Evolutionary conservation across 2,113 vertebrate species (phyloP), one percentile per base, ranked within the genome.

Genomic region (Syngnathus scovelli): DNA sequence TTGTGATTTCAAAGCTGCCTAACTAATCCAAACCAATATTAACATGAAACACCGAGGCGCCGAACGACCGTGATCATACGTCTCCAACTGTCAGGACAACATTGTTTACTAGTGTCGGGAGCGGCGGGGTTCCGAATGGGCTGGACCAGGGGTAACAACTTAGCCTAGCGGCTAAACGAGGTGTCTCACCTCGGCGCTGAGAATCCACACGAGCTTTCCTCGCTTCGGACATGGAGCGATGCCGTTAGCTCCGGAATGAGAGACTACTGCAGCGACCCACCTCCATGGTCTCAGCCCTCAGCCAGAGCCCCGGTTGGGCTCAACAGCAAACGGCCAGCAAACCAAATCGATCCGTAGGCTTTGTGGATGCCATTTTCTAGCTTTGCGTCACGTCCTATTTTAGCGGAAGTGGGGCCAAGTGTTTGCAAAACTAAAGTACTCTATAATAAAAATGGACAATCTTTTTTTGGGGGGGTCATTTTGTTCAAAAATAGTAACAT

Each of bases 131-230:
- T 6, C 19, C 1, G 64, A 63, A 67, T 58, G 33, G 64, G 41
- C 75, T 56, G 21, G 46, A 18, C 62, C 56, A 38, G 44, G 68
- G 61, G 33, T 1, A 70, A 38, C 71, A 65, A 72, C 67, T 70
- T 84, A 83, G 82, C 83, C 71, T 74, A 80, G 83, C 78, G 1
- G 82, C 75, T 72, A 66, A 69, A 23, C 52, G 66, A 70, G 66
- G 65, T 78, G 80, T 64, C 88, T 89, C 89, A 92, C 90, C 91
- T 91, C 90, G 88, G 88, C 89, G 86, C 75, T 86, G 89, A 83
- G 85, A 87, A 86, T 89, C 88, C 85, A 85, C 90, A 85, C 89
- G 90, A 64, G 87, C 89, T 87, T 89, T 85, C 87, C 90, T 89
- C 66, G 87, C 90, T 49, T 88, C 85, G 77, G 89, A 91, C 91